Evolutionary conservation across 1,140 invertebrate species (phyloP).

Genomic region (Tetramorium parvispinum): DNA sequence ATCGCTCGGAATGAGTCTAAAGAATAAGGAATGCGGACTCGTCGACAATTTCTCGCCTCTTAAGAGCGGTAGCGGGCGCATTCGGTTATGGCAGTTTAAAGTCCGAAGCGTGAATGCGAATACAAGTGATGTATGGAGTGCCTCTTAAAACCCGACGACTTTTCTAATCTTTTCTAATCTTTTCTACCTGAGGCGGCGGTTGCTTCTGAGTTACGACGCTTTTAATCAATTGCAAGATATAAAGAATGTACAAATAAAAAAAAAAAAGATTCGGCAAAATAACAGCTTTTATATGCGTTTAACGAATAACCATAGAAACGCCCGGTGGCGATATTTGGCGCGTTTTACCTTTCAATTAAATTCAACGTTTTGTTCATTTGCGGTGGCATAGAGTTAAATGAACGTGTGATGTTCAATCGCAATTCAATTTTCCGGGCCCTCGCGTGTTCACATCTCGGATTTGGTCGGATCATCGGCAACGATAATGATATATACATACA

Average conservation of each 20-base stretch:
- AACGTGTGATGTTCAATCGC: slow-evolving; percentile 48
- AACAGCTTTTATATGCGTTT: background rate
- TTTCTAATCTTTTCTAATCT: slow-evolving; percentile 50
- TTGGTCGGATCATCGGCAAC: slow-evolving; percentile 46
- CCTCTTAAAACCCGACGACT: slow-evolving; percentile 40
- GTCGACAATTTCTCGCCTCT: slow-evolving; percentile 63
- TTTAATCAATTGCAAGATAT: slow-evolving; percentile 41
- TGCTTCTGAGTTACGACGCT: slow-evolving; percentile 31
- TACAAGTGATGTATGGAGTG: slow-evolving; percentile 59
- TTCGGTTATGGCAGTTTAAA: slow-evolving; percentile 56
- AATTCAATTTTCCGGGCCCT: slow-evolving; percentile 70
- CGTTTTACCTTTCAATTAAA: slow-evolving; percentile 16
- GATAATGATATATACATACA: slow-evolving; percentile 62
- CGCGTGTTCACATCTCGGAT: slow-evolving; percentile 62
- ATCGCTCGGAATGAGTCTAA: slow-evolving; percentile 37
- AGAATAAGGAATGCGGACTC: slow-evolving; percentile 32
- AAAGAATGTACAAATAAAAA: background rate
- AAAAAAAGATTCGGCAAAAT: background rate
- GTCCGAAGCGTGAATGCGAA: slow-evolving; percentile 36
- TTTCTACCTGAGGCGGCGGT: slow-evolving; percentile 14
- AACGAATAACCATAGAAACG: background rate
- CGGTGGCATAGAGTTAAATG: slow-evolving; percentile 44
- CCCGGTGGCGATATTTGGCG: background rate
- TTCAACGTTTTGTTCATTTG: slow-evolving; percentile 24
- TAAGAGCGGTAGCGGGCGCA: slow-evolving; percentile 43